Conservation (phyloP, 1,140 invertebrate species). For the Pseudomyrmex cubaensis region DNA sequence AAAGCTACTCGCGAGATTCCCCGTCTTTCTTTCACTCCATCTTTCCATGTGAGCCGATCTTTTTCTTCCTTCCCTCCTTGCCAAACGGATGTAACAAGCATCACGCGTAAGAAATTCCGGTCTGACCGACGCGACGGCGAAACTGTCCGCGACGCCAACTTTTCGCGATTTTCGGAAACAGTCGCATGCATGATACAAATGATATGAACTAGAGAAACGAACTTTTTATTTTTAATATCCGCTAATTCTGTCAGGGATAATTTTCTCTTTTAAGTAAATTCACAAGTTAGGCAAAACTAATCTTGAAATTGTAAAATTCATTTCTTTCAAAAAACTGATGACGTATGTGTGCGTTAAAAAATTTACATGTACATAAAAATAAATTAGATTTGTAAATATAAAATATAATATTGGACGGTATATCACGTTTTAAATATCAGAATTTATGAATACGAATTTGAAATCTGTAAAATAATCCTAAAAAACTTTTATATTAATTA, state of each 20-base stretch:
- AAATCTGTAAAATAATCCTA: not conserved
- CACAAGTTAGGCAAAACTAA: not conserved
- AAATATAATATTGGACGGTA: too few species aligned
- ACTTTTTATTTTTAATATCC: not conserved
- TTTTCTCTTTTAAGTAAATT: not conserved
- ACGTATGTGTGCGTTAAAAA: not conserved
- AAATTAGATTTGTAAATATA: too few species aligned
- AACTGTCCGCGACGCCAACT: slow-evolving; percentile 36
- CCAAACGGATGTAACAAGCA: slow-evolving; percentile 56
- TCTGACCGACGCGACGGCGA: slow-evolving; percentile 27
- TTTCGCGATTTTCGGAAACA: slow-evolving; percentile 19
- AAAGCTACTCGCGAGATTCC: slow-evolving; percentile 55
- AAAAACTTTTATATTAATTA: slow-evolving; percentile 34
- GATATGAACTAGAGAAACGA: not conserved
- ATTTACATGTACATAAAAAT: not conserved
- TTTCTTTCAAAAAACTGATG: not conserved
- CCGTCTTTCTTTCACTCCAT: not conserved
- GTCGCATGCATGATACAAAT: slow-evolving; percentile 39
- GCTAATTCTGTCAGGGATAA: not conserved
- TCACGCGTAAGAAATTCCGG: slow-evolving; percentile 49
- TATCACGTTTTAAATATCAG: not conserved
- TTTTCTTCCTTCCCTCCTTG: not conserved
- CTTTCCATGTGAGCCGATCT: not conserved
- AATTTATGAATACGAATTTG: slow-evolving; percentile 35
- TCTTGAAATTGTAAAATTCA: not conserved